phyloP scores from a whole-genome alignment of 2,113 vertebrate genomes.

The Psilopogon haemacephalus region DNA sequence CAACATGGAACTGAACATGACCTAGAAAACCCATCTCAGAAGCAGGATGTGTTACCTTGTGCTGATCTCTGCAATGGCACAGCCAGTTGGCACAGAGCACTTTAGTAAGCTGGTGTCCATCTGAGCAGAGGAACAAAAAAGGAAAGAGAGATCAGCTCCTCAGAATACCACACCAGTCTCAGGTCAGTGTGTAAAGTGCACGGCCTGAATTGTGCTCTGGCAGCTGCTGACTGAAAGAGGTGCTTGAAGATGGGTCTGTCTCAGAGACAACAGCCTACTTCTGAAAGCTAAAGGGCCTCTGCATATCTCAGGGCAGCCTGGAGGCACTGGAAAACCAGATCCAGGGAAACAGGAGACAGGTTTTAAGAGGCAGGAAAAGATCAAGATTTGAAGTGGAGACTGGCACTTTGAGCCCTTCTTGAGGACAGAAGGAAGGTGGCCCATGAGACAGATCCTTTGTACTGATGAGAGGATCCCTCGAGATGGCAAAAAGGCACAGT shows the following conservation, averaged over 20 bases:
- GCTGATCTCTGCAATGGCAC: background rate
- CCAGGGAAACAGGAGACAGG: background rate
- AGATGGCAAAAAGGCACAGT: background rate
- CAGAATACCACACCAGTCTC: background rate
- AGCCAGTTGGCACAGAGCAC: background rate
- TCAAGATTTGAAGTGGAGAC: background rate
- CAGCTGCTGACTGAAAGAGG: background rate
- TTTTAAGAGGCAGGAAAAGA: background rate
- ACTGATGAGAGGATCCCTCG: background rate
- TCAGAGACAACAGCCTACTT: background rate
- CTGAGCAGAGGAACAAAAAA: background rate
- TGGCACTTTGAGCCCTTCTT: rapidly evolving
- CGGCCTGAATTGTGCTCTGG: background rate
- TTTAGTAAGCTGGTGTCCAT: background rate
- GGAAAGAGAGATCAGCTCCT: background rate
- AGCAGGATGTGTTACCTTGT: background rate
- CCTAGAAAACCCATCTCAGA: background rate
- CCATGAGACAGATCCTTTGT: background rate
- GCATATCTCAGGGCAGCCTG: background rate
- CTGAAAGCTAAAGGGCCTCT: background rate
- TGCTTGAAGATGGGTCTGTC: background rate
- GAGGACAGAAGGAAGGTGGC: background rate
- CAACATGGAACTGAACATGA: background rate
- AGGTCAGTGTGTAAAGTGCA: background rate
- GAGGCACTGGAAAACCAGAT: background rate